These are phyloP conservation scores for Lutjanus argentimaculatus DNA, from an alignment of 2,797 vertebrate species.

Conservation along the genomic window DNA sequence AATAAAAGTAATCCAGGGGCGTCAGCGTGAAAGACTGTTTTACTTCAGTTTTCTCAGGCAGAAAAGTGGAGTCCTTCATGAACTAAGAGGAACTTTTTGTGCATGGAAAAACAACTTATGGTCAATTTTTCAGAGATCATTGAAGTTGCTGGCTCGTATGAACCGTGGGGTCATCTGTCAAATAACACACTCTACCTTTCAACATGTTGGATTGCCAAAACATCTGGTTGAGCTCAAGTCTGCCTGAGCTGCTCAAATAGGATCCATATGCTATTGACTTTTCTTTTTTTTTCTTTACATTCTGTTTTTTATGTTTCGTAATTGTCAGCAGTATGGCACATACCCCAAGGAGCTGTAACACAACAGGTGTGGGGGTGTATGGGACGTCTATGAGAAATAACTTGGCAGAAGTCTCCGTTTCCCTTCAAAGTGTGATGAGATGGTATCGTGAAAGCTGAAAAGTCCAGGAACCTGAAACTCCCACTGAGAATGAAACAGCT, in stretches of 20 bases:
- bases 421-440: conserved; percentile 36
- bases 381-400: conserved; percentile 17
- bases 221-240: conserved; percentile 48
- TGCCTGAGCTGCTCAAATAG: conserved; percentile 18
- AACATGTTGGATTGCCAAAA: conserved; percentile 29
- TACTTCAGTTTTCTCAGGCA: neutral
- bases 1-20: neutral
- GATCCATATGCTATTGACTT: conserved; percentile 34
- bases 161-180: conserved; percentile 19
- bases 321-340: conserved; percentile 15
- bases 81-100: neutral
- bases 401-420: conserved; percentile 36
- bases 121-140: neutral
- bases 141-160: neutral
- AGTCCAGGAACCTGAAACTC: conserved; percentile 50
- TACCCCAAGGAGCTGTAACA: conserved; percentile 26
- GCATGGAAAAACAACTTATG: neutral
- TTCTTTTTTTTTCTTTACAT: neutral
- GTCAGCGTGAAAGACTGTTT: neutral
- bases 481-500: conserved; percentile 34
- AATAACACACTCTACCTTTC: conserved; percentile 45
- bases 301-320: neutral
- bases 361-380: conserved; percentile 53
- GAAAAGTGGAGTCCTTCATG: neutral
- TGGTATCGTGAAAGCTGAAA: conserved; percentile 34